phyloP scores from a whole-genome alignment of 2,113 vertebrate species.

The Salminus brasiliensis region DNA sequence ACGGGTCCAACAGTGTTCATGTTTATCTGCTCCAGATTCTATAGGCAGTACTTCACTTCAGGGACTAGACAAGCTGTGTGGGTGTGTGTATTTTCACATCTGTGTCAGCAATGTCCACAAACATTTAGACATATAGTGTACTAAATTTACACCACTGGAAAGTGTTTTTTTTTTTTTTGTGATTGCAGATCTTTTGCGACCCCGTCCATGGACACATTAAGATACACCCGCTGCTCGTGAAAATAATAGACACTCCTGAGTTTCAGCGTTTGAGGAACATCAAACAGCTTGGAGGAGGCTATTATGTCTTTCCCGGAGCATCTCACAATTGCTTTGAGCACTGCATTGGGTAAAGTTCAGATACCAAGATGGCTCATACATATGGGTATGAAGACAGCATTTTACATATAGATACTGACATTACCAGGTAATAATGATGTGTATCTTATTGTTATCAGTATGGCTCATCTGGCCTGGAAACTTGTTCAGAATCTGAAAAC shows the following conservation, averaged over 20 bases:
- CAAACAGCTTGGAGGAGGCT: conserved; percentile 89
- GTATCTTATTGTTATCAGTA: conserved; percentile 70
- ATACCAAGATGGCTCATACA: not conserved
- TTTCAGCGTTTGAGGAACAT: conserved; percentile 79
- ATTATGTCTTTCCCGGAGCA: conserved; percentile 91
- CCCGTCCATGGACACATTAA: conserved; percentile 78
- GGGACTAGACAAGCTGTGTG: too few relatives aligned
- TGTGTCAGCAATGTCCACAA: too few relatives aligned
- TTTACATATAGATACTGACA: not conserved
- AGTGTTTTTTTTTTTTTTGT: too few relatives aligned
- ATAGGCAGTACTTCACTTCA: too few relatives aligned
- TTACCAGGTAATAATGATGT: not conserved
- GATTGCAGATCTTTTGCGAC: conserved; percentile 89
- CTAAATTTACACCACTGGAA: too few relatives aligned
- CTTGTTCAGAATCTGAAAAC: conserved; percentile 79
- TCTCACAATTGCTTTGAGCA: conserved; percentile 97
- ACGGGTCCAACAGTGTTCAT: too few relatives aligned
- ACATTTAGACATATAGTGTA: too few relatives aligned
- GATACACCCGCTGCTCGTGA: conserved; percentile 84
- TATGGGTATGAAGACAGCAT: not conserved
- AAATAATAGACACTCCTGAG: conserved; percentile 82
- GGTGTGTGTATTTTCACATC: too few relatives aligned
- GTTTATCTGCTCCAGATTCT: too few relatives aligned
- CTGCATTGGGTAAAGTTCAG: conserved; percentile 77
- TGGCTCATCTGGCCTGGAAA: conserved; percentile 83